Conservation (phyloP, 2,113 vertebrate genomes). For the Ahaetulla prasina region DNA sequence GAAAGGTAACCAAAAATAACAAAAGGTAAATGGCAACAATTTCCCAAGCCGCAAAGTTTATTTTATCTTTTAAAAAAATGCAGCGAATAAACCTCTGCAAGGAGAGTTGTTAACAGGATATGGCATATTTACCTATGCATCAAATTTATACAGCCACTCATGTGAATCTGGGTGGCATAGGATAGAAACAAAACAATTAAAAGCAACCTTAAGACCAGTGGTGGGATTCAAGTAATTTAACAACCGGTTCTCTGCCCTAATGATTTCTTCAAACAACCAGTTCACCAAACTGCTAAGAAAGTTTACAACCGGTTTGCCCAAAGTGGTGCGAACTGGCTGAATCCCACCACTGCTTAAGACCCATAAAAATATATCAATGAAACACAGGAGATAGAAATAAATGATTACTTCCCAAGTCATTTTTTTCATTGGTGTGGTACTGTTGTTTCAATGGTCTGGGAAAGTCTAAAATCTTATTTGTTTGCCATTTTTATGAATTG, state of each 20-base stretch:
- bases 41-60: neutral
- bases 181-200: neutral
- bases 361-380: neutral
- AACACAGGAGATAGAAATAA: neutral
- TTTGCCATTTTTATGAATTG: neutral
- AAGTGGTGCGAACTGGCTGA: too few relatives aligned
- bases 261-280: too few relatives aligned
- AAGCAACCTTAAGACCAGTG: neutral
- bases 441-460: neutral
- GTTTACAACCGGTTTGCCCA: too few relatives aligned
- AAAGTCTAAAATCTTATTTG: neutral
- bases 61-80: neutral
- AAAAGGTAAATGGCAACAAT: neutral
- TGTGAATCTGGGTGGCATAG: neutral
- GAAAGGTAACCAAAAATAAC: constrained; percentile 24
- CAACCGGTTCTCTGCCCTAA: too few relatives aligned
- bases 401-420: neutral
- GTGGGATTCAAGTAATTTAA: too few relatives aligned
- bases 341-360: too few relatives aligned
- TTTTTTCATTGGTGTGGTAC: neutral
- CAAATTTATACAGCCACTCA: neutral
- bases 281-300: too few relatives aligned
- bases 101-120: neutral
- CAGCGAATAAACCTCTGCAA: constrained; percentile 13
- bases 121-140: neutral